phyloP scores from a whole-genome alignment of 2,888 invertebrate species.

The Kuschelorhynchus macadamiae region DNA sequence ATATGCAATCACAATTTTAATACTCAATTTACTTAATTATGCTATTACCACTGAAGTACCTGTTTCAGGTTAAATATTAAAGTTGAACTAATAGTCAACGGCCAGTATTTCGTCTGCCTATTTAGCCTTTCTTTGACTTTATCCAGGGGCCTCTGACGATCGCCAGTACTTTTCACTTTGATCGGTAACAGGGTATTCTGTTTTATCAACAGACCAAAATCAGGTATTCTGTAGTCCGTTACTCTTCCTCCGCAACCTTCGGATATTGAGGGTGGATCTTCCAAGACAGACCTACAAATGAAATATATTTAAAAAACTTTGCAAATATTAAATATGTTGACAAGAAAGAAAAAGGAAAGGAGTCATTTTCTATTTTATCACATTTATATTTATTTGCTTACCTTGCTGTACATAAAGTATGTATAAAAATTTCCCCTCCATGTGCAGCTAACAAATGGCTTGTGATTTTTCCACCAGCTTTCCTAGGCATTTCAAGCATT shows the following conservation, averaged over 20 bases:
- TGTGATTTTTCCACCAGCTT: constrained; percentile 88
- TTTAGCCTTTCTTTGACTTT: constrained; percentile 80
- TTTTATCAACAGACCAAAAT: constrained; percentile 91
- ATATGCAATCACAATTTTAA: not conserved
- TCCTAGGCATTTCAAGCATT: constrained; percentile 90
- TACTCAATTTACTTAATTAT: not conserved
- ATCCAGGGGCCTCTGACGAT: constrained; percentile 72
- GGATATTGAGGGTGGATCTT: constrained; percentile 95
- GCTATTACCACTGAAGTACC: too few species aligned
- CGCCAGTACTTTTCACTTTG: constrained; percentile 67
- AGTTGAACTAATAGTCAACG: constrained; percentile 90
- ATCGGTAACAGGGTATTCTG: constrained; percentile 85
- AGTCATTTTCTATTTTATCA: too few species aligned
- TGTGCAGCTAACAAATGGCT: constrained; percentile 95
- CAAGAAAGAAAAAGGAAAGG: too few species aligned
- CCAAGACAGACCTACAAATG: constrained; percentile 84
- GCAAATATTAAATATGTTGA: too few species aligned
- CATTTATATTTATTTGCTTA: too few species aligned
- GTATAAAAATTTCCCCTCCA: constrained; percentile 96
- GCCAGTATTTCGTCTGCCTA: constrained; percentile 88
- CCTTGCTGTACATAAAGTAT: constrained; percentile 85
- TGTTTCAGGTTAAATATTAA: constrained; percentile 87
- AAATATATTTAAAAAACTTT: constrained; percentile 15
- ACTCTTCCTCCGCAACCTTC: constrained; percentile 96
- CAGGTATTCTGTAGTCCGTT: constrained; percentile 89